Conservation (phyloP, 2,797 vertebrate genomes). For the Lithobates sylvaticus region DNA sequence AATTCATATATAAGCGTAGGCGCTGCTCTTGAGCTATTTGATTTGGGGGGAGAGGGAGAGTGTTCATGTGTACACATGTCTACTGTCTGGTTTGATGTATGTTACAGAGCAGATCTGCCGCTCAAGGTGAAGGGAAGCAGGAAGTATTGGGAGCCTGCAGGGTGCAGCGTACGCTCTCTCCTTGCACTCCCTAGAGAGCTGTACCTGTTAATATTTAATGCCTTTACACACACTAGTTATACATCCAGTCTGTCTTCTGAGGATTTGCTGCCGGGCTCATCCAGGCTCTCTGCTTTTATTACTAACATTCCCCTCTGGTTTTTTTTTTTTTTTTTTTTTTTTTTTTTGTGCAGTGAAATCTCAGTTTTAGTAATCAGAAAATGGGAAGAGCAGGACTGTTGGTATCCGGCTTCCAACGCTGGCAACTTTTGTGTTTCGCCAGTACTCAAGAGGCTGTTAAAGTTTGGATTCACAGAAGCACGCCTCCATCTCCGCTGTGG, state of each 20-base stretch:
- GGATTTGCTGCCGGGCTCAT: slow-evolving; percentile 66
- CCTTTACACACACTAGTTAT: slow-evolving; percentile 67
- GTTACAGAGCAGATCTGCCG: slow-evolving; percentile 16
- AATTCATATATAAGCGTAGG: too few relatives aligned
- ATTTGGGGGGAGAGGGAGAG: too few relatives aligned
- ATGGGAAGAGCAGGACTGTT: neutral
- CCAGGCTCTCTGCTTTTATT: slow-evolving; percentile 56
- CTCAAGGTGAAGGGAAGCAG: slow-evolving; percentile 33
- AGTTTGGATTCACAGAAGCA: too few relatives aligned
- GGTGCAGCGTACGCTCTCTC: slow-evolving; percentile 67
- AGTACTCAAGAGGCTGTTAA: neutral
- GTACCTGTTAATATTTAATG: slow-evolving; percentile 74
- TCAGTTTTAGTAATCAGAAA: slow-evolving; percentile 36
- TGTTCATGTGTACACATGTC: neutral
- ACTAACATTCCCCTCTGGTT: slow-evolving; percentile 16
- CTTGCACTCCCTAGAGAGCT: slow-evolving; percentile 71
- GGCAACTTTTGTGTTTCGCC: slow-evolving; percentile 10
- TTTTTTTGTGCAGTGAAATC: slow-evolving; percentile 23
- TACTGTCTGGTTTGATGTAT: slow-evolving; percentile 24
- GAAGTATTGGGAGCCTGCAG: slow-evolving; percentile 60
- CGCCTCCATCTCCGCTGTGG: too few relatives aligned
- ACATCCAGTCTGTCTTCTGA: slow-evolving; percentile 66
- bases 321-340: neutral
- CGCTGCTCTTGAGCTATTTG: too few relatives aligned
- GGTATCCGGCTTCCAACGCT: slow-evolving; percentile 30